A percentile compares a stretch with the other conserved stretches of the same genome.
Conservation (phyloP, 1,140 invertebrate species). For the Nylanderia fulva region DNA sequence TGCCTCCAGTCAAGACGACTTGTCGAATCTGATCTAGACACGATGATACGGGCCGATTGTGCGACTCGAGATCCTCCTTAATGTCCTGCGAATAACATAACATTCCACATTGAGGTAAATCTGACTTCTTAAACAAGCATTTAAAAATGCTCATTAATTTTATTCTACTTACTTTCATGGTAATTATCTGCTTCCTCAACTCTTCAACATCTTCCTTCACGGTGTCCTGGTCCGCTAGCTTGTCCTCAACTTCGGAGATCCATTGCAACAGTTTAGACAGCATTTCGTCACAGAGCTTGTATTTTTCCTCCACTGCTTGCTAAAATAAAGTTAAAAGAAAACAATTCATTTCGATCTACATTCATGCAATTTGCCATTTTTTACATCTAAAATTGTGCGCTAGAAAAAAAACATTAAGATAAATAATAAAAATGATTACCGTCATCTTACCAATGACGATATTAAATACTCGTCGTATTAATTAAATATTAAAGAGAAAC, state of each 20-base stretch:
- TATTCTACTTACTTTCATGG: slow-evolving; percentile 89
- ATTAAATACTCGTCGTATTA: slow-evolving; percentile 41
- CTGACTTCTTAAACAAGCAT: background rate
- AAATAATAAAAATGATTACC: slow-evolving; percentile 61
- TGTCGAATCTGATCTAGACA: slow-evolving; percentile 97
- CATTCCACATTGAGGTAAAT: background rate
- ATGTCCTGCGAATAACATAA: slow-evolving; percentile 89
- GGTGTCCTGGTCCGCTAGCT: slow-evolving; percentile 94
- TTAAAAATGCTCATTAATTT: background rate
- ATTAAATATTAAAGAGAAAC: slow-evolving; percentile 67
- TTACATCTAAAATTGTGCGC: slow-evolving; percentile 62
- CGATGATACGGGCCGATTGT: slow-evolving; percentile 93
- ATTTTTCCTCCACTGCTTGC: slow-evolving; percentile 98
- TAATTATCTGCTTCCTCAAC: slow-evolving; percentile 95
- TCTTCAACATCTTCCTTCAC: slow-evolving; percentile 96
- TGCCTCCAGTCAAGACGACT: slow-evolving; percentile 94
- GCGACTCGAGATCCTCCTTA: slow-evolving; percentile 95
- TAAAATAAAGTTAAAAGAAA: slow-evolving; percentile 82
- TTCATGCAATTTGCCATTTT: background rate
- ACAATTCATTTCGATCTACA: slow-evolving; percentile 55
- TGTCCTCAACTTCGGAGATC: slow-evolving; percentile 94
- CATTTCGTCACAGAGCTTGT: slow-evolving; percentile 94
- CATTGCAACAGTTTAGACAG: slow-evolving; percentile 94
- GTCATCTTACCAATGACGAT: slow-evolving; percentile 81
- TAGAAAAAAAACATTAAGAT: slow-evolving; percentile 11